Evolutionary conservation across 2,113 vertebrate species (phyloP).

Genomic region (Platysteira castanea): DNA sequence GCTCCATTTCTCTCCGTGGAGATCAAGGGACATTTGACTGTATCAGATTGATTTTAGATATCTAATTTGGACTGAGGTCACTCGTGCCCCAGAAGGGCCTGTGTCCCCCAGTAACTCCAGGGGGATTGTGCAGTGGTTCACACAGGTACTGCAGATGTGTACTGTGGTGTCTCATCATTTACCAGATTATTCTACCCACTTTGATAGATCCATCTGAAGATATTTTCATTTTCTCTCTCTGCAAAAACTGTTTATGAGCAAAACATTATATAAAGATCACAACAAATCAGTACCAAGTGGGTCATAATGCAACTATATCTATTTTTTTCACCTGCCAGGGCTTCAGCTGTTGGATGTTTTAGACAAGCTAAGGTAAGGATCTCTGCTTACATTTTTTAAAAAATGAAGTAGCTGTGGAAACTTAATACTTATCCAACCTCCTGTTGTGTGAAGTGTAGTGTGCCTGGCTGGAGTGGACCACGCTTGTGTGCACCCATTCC

Average conservation of each 20-base stretch:
- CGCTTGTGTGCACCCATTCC: not conserved
- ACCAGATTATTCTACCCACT: not conserved
- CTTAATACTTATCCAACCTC: not conserved
- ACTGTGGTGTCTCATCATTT: not conserved
- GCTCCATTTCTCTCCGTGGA: not conserved
- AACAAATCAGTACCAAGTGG: not conserved
- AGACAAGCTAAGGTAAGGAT: slow-evolving; percentile 87
- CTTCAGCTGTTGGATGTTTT: slow-evolving; percentile 90
- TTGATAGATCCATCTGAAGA: not conserved
- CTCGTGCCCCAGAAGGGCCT: not conserved
- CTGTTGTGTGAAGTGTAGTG: not conserved
- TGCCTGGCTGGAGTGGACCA: not conserved
- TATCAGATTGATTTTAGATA: not conserved
- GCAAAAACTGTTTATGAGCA: not conserved
- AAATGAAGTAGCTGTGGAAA: not conserved
- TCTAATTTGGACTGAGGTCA: not conserved
- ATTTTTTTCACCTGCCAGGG: slow-evolving; percentile 69
- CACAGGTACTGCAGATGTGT: not conserved
- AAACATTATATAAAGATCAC: not conserved
- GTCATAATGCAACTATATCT: not conserved
- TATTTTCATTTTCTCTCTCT: not conserved
- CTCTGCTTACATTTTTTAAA: not conserved
- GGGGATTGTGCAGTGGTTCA: not conserved
- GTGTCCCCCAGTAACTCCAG: not conserved
- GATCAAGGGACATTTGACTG: not conserved